Conservation (phyloP, 2,888 invertebrate species). For the Leptopilina syphax region DNA sequence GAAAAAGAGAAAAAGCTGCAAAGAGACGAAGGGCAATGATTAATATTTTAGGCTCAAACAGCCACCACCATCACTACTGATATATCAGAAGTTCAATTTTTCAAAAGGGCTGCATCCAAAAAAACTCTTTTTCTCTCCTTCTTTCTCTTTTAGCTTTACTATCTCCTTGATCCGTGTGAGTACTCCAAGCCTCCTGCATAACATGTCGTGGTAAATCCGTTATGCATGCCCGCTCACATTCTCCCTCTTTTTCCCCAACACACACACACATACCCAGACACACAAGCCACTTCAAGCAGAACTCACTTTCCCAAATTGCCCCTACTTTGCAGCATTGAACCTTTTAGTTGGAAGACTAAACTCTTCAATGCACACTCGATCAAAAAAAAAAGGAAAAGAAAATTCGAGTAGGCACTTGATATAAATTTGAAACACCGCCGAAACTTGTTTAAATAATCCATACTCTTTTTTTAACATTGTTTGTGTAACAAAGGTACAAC, state of each 20-base stretch:
- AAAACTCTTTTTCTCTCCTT: background rate
- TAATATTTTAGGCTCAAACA: conserved; percentile 61
- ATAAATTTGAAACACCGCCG: conserved; percentile 14
- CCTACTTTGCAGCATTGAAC: conserved; percentile 39
- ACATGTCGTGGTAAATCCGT: conserved; percentile 36
- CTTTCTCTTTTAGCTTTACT: conserved; percentile 19
- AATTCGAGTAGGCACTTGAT: conserved; percentile 13
- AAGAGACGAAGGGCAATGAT: conserved; percentile 51
- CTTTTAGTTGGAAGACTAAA: conserved; percentile 38
- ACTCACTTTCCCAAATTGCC: conserved; percentile 41
- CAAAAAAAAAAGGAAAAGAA: conserved; percentile 12
- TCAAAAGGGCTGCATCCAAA: conserved; percentile 45
- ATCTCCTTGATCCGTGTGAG: conserved; percentile 41
- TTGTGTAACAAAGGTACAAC: too few relatives aligned
- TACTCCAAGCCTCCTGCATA: conserved; percentile 38
- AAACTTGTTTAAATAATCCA: conserved; percentile 20
- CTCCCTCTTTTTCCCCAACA: conserved; percentile 6
- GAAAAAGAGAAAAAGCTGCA: conserved; percentile 20
- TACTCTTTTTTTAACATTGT: background rate
- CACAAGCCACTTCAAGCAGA: conserved; percentile 31
- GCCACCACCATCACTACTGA: conserved; percentile 22
- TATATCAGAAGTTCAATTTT: conserved; percentile 50
- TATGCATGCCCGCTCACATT: conserved; percentile 36
- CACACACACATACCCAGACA: background rate
- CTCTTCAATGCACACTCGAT: conserved; percentile 40